These are phyloP conservation scores for Drosophila repleta DNA, from an alignment of 1,140 invertebrate species.

Conservation along the genomic window DNA sequence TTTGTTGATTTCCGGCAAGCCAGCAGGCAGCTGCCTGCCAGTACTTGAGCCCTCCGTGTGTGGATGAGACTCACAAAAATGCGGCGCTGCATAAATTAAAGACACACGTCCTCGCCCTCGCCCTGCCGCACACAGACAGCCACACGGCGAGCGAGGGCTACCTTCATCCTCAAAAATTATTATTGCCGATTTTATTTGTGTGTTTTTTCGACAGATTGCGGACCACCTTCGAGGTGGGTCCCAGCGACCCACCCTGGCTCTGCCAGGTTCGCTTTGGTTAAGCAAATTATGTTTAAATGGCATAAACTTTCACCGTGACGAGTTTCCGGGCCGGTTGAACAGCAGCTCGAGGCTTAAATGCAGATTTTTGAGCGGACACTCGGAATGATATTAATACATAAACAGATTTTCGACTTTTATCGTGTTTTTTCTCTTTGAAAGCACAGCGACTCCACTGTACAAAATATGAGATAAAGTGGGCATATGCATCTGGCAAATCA, in stretches of 20 bases:
- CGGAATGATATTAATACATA: conserved; percentile 50
- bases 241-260: conserved; percentile 16
- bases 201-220: conserved; percentile 33
- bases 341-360: conserved; percentile 1
- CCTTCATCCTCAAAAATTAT: conserved; percentile 60
- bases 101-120: conserved; percentile 18
- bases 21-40: conserved; percentile 9
- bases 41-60: conserved; percentile 27
- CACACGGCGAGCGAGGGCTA: conserved; percentile 15
- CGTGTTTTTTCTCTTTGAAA: conserved; percentile 26
- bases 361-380: conserved; percentile 8
- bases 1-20: conserved; percentile 75
- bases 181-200: conserved; percentile 63
- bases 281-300: conserved; percentile 76
- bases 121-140: conserved; percentile 4
- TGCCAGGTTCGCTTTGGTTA: conserved; percentile 37
- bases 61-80: conserved; percentile 68
- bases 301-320: conserved; percentile 52
- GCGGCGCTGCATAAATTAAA: conserved; percentile 78
- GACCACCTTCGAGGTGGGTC: conserved; percentile 9
- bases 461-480: neutral
- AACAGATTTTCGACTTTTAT: conserved; percentile 59
- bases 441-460: conserved; percentile 41
- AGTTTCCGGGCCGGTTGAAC: conserved; percentile 36
- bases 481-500: neutral